These are phyloP conservation scores for Margaritifera margaritifera DNA, from an alignment of 2,888 invertebrate species.

Conservation along the genomic window DNA sequence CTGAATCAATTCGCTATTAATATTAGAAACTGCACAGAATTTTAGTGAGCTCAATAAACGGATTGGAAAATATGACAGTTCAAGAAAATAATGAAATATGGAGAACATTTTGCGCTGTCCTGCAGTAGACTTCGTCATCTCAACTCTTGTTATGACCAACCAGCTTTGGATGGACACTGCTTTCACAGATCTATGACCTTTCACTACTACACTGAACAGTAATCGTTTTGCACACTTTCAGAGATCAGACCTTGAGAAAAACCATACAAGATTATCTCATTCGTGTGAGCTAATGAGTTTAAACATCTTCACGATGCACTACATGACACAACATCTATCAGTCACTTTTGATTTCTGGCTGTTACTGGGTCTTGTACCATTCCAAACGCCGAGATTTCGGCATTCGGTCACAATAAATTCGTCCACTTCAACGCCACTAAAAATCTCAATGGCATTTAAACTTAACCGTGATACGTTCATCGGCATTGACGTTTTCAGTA, in stretches of 20 bases:
- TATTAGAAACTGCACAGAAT: too few relatives aligned
- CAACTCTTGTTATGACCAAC: too few relatives aligned
- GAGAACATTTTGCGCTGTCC: too few relatives aligned
- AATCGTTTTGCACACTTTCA: too few relatives aligned
- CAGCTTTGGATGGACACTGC: too few relatives aligned
- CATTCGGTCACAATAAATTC: conserved; percentile 68
- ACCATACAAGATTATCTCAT: not conserved
- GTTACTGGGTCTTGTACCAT: conserved; percentile 63
- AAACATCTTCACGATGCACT: conserved; percentile 34
- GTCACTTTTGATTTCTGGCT: conserved; percentile 44
- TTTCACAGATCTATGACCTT: too few relatives aligned
- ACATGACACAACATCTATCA: conserved; percentile 63
- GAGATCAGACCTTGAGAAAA: not conserved
- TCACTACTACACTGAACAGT: too few relatives aligned
- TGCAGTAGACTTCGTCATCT: too few relatives aligned
- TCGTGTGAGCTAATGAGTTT: not conserved
- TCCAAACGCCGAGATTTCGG: conserved; percentile 63
- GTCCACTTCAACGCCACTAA: conserved; percentile 64
- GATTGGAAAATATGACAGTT: too few relatives aligned
- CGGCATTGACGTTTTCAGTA: conserved; percentile 53
- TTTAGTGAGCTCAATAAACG: too few relatives aligned
- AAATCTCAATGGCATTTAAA: conserved; percentile 59
- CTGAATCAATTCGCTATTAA: too few relatives aligned
- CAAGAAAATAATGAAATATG: too few relatives aligned
- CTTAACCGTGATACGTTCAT: conserved; percentile 57